A percentile compares a stretch with the other conserved stretches of the same genome.
Conservation (phyloP, 2,797 vertebrate species). For the Craterocephalus amniculus region DNA sequence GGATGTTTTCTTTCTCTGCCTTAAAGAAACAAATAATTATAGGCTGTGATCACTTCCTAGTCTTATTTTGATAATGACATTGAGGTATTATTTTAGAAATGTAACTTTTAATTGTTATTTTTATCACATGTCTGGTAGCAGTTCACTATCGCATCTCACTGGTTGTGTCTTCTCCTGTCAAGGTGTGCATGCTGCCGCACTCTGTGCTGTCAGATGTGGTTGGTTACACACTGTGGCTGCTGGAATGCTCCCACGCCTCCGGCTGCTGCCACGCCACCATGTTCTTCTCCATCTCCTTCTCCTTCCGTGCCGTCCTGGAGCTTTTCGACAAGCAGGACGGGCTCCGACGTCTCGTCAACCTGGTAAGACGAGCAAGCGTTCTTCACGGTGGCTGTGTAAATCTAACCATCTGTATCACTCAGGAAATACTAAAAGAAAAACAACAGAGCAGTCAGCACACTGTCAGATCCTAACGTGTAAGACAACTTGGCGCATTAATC, state of each 20-base stretch:
- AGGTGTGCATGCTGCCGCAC: constrained; percentile 97
- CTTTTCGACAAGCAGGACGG: constrained; percentile 97
- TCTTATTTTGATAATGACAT: not conserved
- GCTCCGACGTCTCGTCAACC: constrained; percentile 94
- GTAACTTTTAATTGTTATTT: not conserved
- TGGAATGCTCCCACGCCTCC: constrained; percentile 98
- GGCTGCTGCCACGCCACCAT: constrained; percentile 99
- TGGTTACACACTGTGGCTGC: constrained; percentile 96
- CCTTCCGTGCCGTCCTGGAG: constrained; percentile 96
- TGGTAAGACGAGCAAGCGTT: constrained; percentile 72
- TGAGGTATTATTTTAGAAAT: not conserved
- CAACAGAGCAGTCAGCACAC: not conserved
- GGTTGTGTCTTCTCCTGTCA: constrained; percentile 46
- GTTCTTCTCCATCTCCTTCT: constrained; percentile 99
- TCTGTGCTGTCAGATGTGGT: constrained; percentile 95
- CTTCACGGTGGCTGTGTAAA: constrained; percentile 3
- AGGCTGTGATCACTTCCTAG: not conserved
- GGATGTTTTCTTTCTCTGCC: no score
- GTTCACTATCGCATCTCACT: constrained; percentile 44
- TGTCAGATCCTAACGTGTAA: not conserved
- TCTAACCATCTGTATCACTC: constrained; percentile 6
- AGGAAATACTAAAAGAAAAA: not conserved
- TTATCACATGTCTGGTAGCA: not conserved
- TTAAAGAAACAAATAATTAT: no score
- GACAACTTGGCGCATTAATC: constrained; percentile 4